phyloP scores from a whole-genome alignment of 2,888 invertebrate species.

The Nymphalis urticae region DNA sequence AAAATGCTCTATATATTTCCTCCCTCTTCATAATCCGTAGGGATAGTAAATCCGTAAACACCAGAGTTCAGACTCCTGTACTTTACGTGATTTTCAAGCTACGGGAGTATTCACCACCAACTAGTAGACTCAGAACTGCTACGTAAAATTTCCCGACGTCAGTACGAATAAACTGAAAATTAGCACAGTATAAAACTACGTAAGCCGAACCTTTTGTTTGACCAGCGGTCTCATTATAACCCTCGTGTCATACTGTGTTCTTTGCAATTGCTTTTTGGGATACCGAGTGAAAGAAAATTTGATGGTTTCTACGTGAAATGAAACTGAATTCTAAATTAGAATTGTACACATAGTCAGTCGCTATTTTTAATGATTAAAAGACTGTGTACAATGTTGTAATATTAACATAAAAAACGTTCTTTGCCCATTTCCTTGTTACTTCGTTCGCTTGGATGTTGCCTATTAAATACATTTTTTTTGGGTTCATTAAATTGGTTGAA shows the following conservation, averaged over 20 bases:
- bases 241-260: constrained; percentile 30
- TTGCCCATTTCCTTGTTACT: background rate
- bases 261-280: constrained; percentile 28
- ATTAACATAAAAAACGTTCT: background rate
- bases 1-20: too few species aligned
- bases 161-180: constrained; percentile 26
- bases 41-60: too few species aligned
- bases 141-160: background rate
- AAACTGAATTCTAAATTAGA: background rate
- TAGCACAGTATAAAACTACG: constrained; percentile 31
- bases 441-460: background rate
- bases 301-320: background rate
- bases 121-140: too few species aligned
- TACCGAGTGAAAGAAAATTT: background rate
- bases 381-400: background rate
- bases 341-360: background rate
- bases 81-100: too few species aligned
- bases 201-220: constrained; percentile 35
- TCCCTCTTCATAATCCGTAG: too few species aligned
- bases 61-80: too few species aligned
- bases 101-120: too few species aligned
- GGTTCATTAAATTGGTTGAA: too few species aligned
- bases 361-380: background rate
- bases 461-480: too few species aligned
- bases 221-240: constrained; percentile 35